Base-by-base conservation (phyloP, 2,113 vertebrate species). In the Lipophrys pholis region DNA sequence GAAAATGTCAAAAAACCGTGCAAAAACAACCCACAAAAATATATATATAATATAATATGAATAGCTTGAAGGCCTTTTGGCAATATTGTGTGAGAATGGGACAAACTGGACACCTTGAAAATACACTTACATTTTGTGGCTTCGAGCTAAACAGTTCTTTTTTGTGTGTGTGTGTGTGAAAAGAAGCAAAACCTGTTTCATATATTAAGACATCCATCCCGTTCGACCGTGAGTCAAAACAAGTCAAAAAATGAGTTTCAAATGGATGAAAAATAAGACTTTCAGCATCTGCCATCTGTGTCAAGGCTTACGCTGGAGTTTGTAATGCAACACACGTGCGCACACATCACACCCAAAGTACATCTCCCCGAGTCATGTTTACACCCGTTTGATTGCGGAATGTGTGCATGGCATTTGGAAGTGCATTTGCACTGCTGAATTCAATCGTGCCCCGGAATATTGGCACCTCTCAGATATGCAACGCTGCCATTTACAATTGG, bases 401-500 rank as follows among this genome's bases (percentile, higher is more conserved):
- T 3, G 30, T 55, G 57, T 43, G 40, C 41, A n/a, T 9, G 35
- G 43, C 48, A 56, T 81, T 70, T 71, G 64, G 9, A 5, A 58
- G 16, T 49, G 41, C 62, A 73, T 82, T 54, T 84, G 72, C 46
- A 58, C 43, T 14, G 38, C 57, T 72, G 49, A 83, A 80, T 79
- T 59, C 65, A 86, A 67, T 80, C 78, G 78, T 6, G 54, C 21
- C 21, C 21, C 21, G 21, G 21, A 30, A 30, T 30, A 30, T 76
- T 73, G 71, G 80, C 58, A 71, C 39, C 61, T 46, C 53, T 56
- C 59, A 60, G 8, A 84, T 38, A 48, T 53, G 57, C 10, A 12
- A 49, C 0, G 54, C 60, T 73, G 73, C 70, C 68, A 73, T 78
- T 80, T 80, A 76, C 80, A 69, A 43, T 83, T 57, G 6, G 17